Evolutionary conservation across 1,140 invertebrate species (phyloP).

Genomic region (Caenorhabditis elegans): WBcel235 BX284604.4:16859001-16859500

Average conservation of each 20-base stretch:
- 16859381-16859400: background rate
- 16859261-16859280: background rate
- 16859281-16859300: background rate
- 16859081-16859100: constrained; percentile 32
- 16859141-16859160: constrained; percentile 40
- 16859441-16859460: background rate
- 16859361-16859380: no score
- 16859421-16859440: background rate
- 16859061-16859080: constrained; percentile 36
- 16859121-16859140: constrained; percentile 51
- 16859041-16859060: background rate
- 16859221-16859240: no score
- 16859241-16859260: background rate
- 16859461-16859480: background rate
- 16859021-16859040: background rate
- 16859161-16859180: constrained; percentile 39
- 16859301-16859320: background rate
- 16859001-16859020: no score
- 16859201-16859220: background rate
- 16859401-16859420: background rate
- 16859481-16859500: background rate
- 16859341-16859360: background rate
- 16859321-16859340: background rate
- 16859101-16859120: constrained; percentile 51
- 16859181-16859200: background rate